Percentiles rank a stretch among this genome's conserved stretches.
These are phyloP conservation scores for Turnix velox DNA, from an alignment of 2,113 vertebrate species.

Conservation along the genomic window DNA sequence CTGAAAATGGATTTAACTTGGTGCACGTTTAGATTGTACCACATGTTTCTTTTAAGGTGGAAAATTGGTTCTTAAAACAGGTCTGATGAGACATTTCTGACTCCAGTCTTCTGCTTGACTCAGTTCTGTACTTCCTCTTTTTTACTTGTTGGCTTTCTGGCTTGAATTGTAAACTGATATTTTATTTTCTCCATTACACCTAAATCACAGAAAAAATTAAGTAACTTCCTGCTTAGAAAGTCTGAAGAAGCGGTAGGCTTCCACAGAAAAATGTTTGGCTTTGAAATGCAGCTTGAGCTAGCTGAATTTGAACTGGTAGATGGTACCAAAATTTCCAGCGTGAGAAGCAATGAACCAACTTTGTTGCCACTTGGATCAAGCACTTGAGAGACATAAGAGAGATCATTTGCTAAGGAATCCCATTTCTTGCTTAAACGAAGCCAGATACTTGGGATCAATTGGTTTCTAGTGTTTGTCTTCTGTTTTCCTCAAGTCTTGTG, in stretches of 20 bases:
- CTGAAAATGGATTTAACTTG: neutral
- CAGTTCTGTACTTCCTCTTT: neutral
- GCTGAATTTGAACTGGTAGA: neutral
- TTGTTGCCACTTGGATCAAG: neutral
- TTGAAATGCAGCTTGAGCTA: neutral
- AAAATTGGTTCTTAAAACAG: neutral
- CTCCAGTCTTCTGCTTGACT: neutral
- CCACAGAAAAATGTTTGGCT: neutral
- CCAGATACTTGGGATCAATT: neutral
- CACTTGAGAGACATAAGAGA: neutral
- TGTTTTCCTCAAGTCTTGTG: neutral
- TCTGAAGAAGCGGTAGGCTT: neutral
- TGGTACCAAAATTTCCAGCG: neutral
- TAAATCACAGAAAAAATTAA: too few relatives aligned
- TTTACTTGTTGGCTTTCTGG: neutral
- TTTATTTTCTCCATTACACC: neutral
- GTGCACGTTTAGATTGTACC: neutral
- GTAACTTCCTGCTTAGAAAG: neutral
- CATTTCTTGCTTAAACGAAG: neutral
- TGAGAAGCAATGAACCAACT: neutral
- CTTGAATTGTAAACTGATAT: neutral
- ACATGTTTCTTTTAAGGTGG: neutral
- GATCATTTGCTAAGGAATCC: neutral
- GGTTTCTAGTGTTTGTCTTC: neutral
- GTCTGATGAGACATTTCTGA: neutral